Conservation (phyloP, 2,888 invertebrate species). For the Pseudococcus viburni region DNA sequence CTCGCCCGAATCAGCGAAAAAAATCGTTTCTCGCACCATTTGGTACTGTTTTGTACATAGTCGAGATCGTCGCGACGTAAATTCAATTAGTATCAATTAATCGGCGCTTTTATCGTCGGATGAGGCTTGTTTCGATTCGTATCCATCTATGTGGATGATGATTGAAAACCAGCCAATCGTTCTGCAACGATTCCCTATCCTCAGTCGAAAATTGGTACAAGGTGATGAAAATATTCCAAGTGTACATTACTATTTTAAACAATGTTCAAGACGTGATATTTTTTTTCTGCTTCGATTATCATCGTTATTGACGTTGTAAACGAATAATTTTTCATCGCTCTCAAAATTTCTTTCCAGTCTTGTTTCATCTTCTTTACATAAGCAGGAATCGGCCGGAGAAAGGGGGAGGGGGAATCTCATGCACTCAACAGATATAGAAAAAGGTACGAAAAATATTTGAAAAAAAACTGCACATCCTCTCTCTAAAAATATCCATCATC, state of each 20-base stretch:
- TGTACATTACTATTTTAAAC: not conserved
- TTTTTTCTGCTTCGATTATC: not conserved
- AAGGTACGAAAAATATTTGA: not conserved
- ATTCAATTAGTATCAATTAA: slow-evolving; percentile 34
- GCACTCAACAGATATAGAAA: not conserved
- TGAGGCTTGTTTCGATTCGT: too few relatives aligned
- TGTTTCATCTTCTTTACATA: not conserved
- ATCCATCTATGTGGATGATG: not conserved
- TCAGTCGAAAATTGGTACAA: not conserved
- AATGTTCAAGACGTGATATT: not conserved
- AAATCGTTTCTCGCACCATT: not conserved
- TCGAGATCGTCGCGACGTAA: not conserved
- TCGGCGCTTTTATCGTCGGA: not conserved
- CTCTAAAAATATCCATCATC: too few relatives aligned
- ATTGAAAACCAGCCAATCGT: not conserved
- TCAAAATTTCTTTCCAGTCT: not conserved
- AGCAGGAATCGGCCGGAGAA: too few relatives aligned
- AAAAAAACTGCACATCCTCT: not conserved
- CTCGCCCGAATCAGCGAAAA: not conserved
- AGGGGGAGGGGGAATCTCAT: too few relatives aligned
- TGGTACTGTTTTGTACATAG: not conserved
- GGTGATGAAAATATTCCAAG: not conserved
- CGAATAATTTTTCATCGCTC: slow-evolving; percentile 10
- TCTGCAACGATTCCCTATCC: not conserved
- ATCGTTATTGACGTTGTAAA: not conserved